Conservation (phyloP, 1,140 invertebrate genomes). For the Neodiprion pinetum region DNA sequence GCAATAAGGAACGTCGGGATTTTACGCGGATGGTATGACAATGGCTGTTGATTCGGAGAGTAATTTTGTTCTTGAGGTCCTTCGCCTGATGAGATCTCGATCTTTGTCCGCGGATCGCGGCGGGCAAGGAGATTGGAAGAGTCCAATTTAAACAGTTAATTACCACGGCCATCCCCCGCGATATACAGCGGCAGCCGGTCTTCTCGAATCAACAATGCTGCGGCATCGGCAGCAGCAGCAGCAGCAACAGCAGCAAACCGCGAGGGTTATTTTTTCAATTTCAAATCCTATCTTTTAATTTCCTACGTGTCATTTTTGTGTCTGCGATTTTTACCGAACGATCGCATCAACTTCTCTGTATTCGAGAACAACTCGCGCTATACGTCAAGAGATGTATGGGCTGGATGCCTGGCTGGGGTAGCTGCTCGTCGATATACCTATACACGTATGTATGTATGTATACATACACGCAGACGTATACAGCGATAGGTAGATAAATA, state of each 20-base stretch:
- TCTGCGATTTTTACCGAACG: not conserved
- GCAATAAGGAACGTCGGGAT: no score
- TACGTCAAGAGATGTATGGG: not conserved
- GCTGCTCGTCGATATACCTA: not conserved
- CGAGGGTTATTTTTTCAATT: not conserved
- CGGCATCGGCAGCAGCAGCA: not conserved
- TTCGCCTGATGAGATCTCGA: not conserved
- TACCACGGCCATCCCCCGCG: not conserved
- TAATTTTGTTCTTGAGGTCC: not conserved
- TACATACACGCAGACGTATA: no score
- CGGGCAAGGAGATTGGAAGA: no score
- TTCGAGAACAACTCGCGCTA: slow-evolving; percentile 1
- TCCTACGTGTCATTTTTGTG: slow-evolving; percentile 7
- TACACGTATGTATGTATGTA: no score
- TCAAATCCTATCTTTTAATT: slow-evolving; percentile 4
- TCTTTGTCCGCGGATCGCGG: not conserved
- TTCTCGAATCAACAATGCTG: not conserved
- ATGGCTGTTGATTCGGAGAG: not conserved
- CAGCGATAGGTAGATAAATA: not conserved
- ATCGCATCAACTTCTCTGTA: slow-evolving; percentile 1
- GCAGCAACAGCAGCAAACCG: not conserved
- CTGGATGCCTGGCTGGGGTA: not conserved
- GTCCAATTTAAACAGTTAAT: slow-evolving; percentile 4
- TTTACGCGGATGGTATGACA: not conserved
- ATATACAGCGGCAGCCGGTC: not conserved